These are phyloP conservation scores for Meriones psammophilus DNA, from an alignment of 2,797 vertebrate genomes.

Conservation along the genomic window DNA sequence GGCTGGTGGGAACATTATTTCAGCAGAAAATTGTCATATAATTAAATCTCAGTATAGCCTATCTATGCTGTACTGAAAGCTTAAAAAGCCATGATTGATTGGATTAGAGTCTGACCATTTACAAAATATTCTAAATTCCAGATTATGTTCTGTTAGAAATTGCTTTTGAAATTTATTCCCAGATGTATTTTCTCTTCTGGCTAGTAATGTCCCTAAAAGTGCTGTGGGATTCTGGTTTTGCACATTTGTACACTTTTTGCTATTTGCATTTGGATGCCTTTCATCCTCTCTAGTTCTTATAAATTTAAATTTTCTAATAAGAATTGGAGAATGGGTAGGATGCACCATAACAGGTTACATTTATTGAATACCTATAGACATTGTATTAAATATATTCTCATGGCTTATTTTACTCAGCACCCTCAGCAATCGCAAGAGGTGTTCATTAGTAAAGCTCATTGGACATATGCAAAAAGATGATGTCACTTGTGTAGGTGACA, in stretches of 20 bases:
- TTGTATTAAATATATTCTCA: background rate
- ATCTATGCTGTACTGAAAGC: background rate
- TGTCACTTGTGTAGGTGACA: background rate
- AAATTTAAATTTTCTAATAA: background rate
- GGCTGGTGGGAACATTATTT: background rate
- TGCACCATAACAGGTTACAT: background rate
- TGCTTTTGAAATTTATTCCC: background rate
- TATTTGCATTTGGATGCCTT: background rate
- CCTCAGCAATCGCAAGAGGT: background rate
- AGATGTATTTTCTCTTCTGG: background rate
- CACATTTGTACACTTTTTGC: background rate
- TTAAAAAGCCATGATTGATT: background rate
- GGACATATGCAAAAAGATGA: conserved; percentile 31
- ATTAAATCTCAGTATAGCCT: background rate
- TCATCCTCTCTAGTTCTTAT: background rate
- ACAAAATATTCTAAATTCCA: background rate
- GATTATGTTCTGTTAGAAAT: background rate
- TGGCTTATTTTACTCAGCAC: background rate
- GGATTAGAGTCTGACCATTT: background rate
- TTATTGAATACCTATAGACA: background rate
- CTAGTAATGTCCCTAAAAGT: background rate
- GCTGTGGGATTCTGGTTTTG: background rate
- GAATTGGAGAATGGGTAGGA: background rate
- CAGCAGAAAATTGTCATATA: background rate
- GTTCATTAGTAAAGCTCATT: conserved; percentile 20